These are phyloP conservation scores for Apotomis turbidana DNA, from an alignment of 2,888 invertebrate species.

Conservation along the genomic window DNA sequence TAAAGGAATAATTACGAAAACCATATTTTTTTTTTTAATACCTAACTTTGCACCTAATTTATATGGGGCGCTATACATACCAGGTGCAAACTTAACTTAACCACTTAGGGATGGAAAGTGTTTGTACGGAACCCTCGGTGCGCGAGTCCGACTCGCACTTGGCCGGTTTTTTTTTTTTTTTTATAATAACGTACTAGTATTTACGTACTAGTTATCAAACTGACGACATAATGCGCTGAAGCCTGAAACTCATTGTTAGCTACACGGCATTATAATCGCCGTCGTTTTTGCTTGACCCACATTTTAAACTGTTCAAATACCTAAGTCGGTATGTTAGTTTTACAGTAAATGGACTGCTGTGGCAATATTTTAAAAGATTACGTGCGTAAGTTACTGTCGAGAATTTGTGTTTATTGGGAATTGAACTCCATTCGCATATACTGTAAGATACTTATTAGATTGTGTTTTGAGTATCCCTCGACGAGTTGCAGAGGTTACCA, in stretches of 20 bases:
- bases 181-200: too few species aligned
- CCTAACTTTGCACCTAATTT: too few species aligned
- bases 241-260: neutral
- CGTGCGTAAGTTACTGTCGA: neutral
- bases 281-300: constrained; percentile 11
- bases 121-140: too few species aligned
- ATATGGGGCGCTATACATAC: too few species aligned
- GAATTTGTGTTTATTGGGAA: neutral
- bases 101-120: too few species aligned
- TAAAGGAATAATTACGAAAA: too few species aligned
- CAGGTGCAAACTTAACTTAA: too few species aligned
- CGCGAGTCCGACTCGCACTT: too few species aligned
- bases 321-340: neutral
- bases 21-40: too few species aligned
- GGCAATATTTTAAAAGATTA: constrained; percentile 2
- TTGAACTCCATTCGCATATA: neutral
- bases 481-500: neutral
- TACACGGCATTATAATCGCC: constrained; percentile 1
- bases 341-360: neutral
- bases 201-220: neutral
- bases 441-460: too few species aligned
- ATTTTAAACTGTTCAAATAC: constrained; percentile 3
- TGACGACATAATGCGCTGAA: neutral
- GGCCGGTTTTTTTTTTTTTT: too few species aligned
- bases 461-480: neutral